Conservation (phyloP, 1,140 invertebrate species). For the Delia radicum region DNA sequence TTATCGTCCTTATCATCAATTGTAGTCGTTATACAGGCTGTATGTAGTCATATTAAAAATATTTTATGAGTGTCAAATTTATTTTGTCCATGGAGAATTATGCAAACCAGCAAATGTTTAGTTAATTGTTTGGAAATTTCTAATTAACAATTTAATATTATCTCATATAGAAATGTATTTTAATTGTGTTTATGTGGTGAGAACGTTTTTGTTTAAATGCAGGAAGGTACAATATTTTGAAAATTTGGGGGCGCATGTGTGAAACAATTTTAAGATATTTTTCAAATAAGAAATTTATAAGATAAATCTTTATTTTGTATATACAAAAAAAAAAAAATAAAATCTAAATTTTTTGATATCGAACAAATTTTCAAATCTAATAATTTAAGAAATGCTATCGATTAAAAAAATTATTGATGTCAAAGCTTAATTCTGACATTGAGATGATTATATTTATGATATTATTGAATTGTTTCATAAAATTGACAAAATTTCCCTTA, state of each 20-base stretch:
- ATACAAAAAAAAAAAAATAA: too few relatives aligned
- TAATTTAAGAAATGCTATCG: too few relatives aligned
- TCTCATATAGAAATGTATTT: not conserved
- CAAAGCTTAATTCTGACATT: too few relatives aligned
- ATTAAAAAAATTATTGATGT: too few relatives aligned
- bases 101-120: constrained; percentile 3
- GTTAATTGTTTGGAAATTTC: constrained; percentile 21
- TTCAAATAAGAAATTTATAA: too few relatives aligned
- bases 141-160: constrained; percentile 24
- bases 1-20: not conserved
- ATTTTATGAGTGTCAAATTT: constrained; percentile 15
- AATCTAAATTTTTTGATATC: too few relatives aligned
- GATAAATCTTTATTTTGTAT: too few relatives aligned
- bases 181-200: not conserved
- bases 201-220: not conserved
- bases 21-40: not conserved
- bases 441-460: too few relatives aligned
- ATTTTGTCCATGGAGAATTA: not conserved
- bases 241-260: not conserved
- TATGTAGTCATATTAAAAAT: not conserved
- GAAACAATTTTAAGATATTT: too few relatives aligned
- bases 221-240: not conserved
- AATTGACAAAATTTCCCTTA: too few relatives aligned
- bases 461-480: too few relatives aligned
- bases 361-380: too few relatives aligned